Evolutionary conservation across 2,797 vertebrate genomes (phyloP).

Genomic region (Liparis tanakae): DNA sequence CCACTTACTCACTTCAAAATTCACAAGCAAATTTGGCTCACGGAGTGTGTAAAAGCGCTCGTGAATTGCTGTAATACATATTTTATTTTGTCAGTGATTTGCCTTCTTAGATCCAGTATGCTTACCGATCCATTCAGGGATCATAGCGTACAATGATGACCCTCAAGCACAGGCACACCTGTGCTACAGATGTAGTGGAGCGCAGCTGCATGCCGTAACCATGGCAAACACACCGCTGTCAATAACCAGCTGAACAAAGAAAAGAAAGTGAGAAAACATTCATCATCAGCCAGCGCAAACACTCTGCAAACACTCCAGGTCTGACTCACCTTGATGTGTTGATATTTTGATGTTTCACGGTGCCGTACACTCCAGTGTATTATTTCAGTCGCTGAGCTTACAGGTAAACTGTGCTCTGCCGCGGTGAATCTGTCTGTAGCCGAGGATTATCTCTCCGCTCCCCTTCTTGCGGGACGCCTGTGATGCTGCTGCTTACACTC

Average conservation of each 20-base stretch:
- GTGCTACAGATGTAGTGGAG: neutral
- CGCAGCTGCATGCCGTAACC: neutral
- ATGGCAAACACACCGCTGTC: neutral
- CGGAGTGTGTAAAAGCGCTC: too few species aligned
- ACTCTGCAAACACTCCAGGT: neutral
- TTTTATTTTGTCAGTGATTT: too few species aligned
- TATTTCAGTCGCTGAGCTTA: neutral
- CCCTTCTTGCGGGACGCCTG: neutral
- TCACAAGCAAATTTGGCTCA: too few species aligned
- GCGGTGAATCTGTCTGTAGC: neutral
- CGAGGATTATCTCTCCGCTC: slow-evolving; percentile 2
- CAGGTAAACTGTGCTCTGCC: neutral
- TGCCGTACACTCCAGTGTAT: neutral
- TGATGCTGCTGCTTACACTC: neutral
- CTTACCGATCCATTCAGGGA: neutral
- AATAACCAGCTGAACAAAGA: neutral
- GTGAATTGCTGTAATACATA: too few species aligned
- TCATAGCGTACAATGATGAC: neutral
- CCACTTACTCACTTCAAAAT: too few species aligned
- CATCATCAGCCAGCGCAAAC: neutral
- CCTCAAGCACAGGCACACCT: neutral
- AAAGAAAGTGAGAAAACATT: neutral
- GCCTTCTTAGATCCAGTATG: neutral
- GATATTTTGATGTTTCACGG: neutral
- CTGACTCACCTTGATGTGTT: neutral